A percentile compares a stretch with the other conserved stretches of the same genome.
Evolutionary conservation across 2,797 vertebrate genomes (phyloP).

Genomic region (Scyliorhinus canicula): DNA sequence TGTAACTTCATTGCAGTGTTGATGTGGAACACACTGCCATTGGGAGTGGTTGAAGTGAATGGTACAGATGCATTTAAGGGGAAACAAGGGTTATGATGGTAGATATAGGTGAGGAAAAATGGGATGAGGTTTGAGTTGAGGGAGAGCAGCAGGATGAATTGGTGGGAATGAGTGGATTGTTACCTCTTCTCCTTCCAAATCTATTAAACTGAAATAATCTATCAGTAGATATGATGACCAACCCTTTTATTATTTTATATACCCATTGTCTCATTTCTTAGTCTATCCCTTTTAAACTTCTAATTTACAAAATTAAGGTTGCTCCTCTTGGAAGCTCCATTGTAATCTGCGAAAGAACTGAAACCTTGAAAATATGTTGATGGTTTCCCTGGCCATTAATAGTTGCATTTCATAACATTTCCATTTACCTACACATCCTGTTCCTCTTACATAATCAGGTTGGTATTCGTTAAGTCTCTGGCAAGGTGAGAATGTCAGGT

Average conservation of each 20-base stretch:
- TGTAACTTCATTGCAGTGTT: no score
- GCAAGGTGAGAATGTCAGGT: neutral
- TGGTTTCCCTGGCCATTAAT: neutral
- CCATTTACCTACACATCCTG: neutral
- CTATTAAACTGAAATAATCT: neutral
- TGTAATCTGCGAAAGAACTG: neutral
- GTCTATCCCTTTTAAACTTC: neutral
- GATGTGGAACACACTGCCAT: no score
- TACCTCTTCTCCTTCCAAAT: neutral
- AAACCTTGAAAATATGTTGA: neutral
- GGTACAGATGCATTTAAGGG: no score
- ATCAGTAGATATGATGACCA: neutral
- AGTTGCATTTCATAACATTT: neutral
- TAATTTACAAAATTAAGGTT: neutral
- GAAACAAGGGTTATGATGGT: no score
- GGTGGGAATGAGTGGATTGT: neutral
- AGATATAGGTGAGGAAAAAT: neutral
- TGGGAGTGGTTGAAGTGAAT: no score
- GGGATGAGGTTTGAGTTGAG: neutral
- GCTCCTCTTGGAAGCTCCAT: neutral
- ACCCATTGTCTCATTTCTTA: no score
- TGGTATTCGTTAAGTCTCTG: neutral
- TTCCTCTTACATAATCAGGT: neutral
- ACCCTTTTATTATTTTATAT: neutral
- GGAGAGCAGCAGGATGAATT: neutral